Evolutionary conservation across 53 echinoderm and acorn worm species (phyloP), one percentile per base, ranked within the genome.

Genomic region (Astropecten irregularis): DNA sequence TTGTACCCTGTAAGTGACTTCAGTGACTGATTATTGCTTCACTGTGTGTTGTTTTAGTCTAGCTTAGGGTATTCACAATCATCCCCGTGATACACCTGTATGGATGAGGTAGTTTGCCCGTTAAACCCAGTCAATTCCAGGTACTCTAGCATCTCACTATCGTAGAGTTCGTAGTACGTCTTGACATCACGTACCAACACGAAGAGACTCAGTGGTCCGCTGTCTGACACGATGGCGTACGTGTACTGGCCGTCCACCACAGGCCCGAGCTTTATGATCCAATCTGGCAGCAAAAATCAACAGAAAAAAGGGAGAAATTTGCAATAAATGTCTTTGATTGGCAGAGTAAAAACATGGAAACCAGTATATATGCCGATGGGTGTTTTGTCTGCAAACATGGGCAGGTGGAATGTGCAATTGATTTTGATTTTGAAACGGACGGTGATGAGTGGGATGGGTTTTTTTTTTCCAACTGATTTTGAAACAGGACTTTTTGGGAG

Each of bases 191-290:
- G 88, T 4, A 65, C 92, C 15, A 92, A 82, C n/a, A 92, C 85
- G 58, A 92, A 92, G 44, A 92, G 71, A n/a, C 49, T 9, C 1
- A 69, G 25, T 10, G 50, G 50, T 3, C 13, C 35, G 56, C 32
- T 70, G 82, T 92, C 92, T 3, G 57, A 63, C 15, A 92, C 49
- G 25, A 92, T 53, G 36, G 88, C 66, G 72, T 92, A 92, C 11
- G 88, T 85, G 66, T 92, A 92, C 28, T 65, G 50, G 46, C 54
- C 55, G 71, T 84, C 35, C 18, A 92, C 85, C 8, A 88, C 55
- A 0, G 92, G 92, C 3, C 92, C 92, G 0, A 92, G 92, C 49
- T 89, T 79, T 28, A 92, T 40, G 31, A 92, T 85, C 92, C 92
- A 77, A 71, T 92, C 92, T 92, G 88, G 13, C 58, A 40, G 19